Evolutionary conservation across 2,797 vertebrate species (phyloP).

Genomic region (Diplodus puntazzo): DNA sequence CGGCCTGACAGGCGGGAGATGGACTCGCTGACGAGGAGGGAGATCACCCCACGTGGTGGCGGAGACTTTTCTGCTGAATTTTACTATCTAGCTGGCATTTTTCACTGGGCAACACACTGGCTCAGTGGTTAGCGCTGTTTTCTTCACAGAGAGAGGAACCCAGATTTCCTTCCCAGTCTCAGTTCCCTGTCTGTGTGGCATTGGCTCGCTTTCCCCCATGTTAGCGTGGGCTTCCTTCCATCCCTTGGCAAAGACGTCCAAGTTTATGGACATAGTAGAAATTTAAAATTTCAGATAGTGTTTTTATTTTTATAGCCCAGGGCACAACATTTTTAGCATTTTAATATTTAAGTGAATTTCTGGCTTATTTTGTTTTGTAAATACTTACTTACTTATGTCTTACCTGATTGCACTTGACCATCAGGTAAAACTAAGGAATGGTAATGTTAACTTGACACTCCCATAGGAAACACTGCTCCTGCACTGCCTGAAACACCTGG

Average conservation of each 20-base stretch:
- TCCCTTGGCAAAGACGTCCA: not conserved
- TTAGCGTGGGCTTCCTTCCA: constrained; percentile 5
- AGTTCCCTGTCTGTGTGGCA: constrained; percentile 7
- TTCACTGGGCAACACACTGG: constrained; percentile 29
- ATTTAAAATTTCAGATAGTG: not conserved
- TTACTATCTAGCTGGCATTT: constrained; percentile 39
- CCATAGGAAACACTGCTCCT: too few species aligned
- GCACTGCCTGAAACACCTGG: too few species aligned
- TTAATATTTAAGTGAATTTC: not conserved
- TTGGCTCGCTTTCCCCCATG: constrained; percentile 6
- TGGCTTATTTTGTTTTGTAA: not conserved
- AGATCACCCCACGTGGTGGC: constrained; percentile 44
- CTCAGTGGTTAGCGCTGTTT: constrained; percentile 36
- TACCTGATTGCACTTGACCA: not conserved
- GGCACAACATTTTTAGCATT: not conserved
- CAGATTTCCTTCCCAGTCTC: constrained; percentile 17
- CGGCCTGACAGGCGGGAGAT: constrained; percentile 59
- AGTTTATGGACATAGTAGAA: not conserved
- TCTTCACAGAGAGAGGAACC: constrained; percentile 30
- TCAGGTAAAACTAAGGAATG: not conserved
- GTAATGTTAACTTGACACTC: too few species aligned
- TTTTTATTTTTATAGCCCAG: not conserved
- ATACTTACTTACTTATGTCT: not conserved
- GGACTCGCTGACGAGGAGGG: constrained; percentile 49
- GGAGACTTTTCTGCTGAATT: constrained; percentile 51